Percentiles rank a stretch among this genome's conserved stretches.
Conservation (phyloP, 2,797 vertebrate genomes). For the Enteromius anoplus region DNA sequence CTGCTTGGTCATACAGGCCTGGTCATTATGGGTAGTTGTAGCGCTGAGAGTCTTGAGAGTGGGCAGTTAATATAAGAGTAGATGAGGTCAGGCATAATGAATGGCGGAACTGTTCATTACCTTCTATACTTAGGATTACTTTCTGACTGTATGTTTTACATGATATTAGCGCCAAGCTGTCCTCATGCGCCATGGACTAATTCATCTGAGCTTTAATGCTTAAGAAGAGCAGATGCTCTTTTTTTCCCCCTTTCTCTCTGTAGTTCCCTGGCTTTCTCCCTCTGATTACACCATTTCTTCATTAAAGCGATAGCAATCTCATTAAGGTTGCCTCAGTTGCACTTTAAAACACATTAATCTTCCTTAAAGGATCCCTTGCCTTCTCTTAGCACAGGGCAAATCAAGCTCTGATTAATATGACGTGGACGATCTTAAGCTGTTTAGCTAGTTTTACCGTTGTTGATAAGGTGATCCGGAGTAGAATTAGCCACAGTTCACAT, state of each 20-base stretch:
- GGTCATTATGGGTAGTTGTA: constrained; percentile 35
- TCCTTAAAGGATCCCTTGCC: constrained; percentile 50
- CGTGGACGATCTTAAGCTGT: constrained; percentile 57
- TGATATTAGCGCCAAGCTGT: constrained; percentile 65
- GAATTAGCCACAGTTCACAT: constrained; percentile 42
- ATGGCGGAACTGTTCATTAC: constrained; percentile 49
- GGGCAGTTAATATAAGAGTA: constrained; percentile 6
- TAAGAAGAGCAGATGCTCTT: constrained; percentile 32
- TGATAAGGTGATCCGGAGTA: constrained; percentile 48
- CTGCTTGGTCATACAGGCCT: constrained; percentile 38
- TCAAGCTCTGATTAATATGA: constrained; percentile 61
- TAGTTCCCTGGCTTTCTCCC: constrained; percentile 17
- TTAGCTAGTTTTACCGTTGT: constrained; percentile 51
- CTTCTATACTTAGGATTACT: constrained; percentile 48
- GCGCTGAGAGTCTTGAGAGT: neutral
- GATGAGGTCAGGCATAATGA: constrained; percentile 27
- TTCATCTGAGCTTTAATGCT: constrained; percentile 37
- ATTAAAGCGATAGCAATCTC: constrained; percentile 57
- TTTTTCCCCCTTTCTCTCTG: constrained; percentile 20
- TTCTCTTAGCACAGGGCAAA: constrained; percentile 38
- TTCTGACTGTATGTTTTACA: constrained; percentile 53
- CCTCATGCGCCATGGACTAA: constrained; percentile 47
- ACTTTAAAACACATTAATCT: constrained; percentile 56
- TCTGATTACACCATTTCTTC: constrained; percentile 51
- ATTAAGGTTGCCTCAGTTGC: constrained; percentile 51